A percentile compares a stretch with the other conserved stretches of the same genome.
phyloP scores from a whole-genome alignment of 2,797 vertebrate genomes.

The Acanthopagrus latus region DNA sequence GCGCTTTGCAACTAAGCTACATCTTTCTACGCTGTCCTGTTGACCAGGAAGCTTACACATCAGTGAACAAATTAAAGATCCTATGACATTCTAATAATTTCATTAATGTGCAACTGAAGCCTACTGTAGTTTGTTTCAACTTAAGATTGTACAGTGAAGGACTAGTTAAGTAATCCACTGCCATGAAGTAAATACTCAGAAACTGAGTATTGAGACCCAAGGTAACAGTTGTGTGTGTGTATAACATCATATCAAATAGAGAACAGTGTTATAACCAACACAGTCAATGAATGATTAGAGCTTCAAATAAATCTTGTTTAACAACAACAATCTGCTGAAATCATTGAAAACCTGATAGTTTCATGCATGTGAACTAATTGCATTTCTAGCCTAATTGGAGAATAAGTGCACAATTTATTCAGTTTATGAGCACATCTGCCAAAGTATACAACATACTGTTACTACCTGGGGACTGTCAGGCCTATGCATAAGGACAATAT shows the following conservation, averaged over 20 bases:
- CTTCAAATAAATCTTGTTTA: not conserved
- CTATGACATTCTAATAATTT: conserved; percentile 25
- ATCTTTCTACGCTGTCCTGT: conserved; percentile 26
- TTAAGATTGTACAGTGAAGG: conserved; percentile 39
- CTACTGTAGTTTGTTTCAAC: conserved; percentile 15
- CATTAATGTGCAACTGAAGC: conserved; percentile 16
- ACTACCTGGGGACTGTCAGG: conserved; percentile 38
- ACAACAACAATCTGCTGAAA: not conserved
- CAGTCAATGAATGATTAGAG: not conserved
- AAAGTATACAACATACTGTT: conserved; percentile 32
- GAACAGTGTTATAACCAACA: not conserved
- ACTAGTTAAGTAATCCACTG: conserved; percentile 62
- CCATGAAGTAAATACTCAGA: conserved; percentile 51
- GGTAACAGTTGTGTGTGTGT: conserved; percentile 22
- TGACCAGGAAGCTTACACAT: conserved; percentile 28
- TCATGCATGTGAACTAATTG: conserved; percentile 30
- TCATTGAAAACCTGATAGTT: not conserved
- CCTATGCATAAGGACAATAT: conserved; percentile 50
- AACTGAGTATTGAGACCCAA: not conserved
- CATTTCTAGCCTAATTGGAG: conserved; percentile 36
- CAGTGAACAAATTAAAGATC: conserved; percentile 33
- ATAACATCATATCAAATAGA: conserved; percentile 34
- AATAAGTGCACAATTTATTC: conserved; percentile 24
- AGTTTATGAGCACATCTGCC: conserved; percentile 27
- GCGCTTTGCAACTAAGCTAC: conserved; percentile 22